Conservation (phyloP, 2,888 invertebrate species). For the Campopleginae sp. region DNA sequence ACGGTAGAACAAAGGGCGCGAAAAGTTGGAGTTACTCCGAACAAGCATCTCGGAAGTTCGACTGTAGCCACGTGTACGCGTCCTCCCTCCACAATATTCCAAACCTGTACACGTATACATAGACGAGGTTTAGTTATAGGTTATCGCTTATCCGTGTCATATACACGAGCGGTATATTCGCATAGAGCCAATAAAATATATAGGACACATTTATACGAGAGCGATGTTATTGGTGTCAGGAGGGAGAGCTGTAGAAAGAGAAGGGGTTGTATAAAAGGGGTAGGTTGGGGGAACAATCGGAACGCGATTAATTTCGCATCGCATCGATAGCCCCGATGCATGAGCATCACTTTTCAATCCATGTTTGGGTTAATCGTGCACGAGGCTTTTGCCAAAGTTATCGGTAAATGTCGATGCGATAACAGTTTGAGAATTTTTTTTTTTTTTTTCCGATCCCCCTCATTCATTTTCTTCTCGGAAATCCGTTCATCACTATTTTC, state of each 20-base stretch:
- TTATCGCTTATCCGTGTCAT: slow-evolving; percentile 60
- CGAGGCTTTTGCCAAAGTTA: slow-evolving; percentile 13
- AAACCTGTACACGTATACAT: slow-evolving; percentile 18
- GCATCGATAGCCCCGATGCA: background rate
- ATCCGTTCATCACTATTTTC: slow-evolving; percentile 30
- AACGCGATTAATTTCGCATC: slow-evolving; percentile 60
- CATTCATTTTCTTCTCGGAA: background rate
- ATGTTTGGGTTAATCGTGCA: slow-evolving; percentile 28
- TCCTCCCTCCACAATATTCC: slow-evolving; percentile 21
- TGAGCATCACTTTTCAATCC: slow-evolving; percentile 29
- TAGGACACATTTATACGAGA: slow-evolving; percentile 22
- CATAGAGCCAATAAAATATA: slow-evolving; percentile 57
- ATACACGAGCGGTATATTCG: slow-evolving; percentile 47
- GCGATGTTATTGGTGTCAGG: slow-evolving; percentile 16
- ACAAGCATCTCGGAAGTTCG: background rate
- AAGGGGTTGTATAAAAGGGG: slow-evolving; percentile 21
- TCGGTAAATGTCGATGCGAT: slow-evolving; percentile 3
- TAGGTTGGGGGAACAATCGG: slow-evolving; percentile 51
- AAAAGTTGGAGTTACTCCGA: background rate
- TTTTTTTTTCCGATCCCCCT: background rate
- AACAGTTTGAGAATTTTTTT: slow-evolving; percentile 11
- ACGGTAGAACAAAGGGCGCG: too few species aligned
- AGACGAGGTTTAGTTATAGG: slow-evolving; percentile 29
- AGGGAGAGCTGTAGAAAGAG: slow-evolving; percentile 9
- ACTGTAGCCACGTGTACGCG: slow-evolving; percentile 1